Evolutionary conservation across 64 coral and sea anemone genomes (phyloP), one percentile per base, ranked within the genome.

Genomic region (Orbicella faveolata): DNA sequence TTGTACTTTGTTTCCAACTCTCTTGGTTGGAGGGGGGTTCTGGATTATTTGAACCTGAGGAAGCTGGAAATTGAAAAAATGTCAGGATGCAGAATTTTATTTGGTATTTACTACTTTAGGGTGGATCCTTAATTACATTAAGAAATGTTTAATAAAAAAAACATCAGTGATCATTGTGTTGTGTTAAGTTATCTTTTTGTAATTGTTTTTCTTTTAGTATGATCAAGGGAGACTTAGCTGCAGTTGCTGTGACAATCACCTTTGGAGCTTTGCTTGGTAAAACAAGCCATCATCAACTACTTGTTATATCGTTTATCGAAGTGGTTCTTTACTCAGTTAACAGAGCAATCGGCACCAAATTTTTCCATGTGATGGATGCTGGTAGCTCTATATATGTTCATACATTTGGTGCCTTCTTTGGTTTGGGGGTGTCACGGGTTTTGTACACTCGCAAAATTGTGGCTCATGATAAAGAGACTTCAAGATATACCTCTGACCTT

Each of bases 211-310:
- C n/a, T 17, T 73, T 92, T 75, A 98, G 96, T 73, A 92, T 98
- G 70, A 88, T 98, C 63, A 98, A 95, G 87, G 93, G 90, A 13
- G 96, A 98, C 78, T 55, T 98, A 25, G 90, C 93, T 36, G 83
- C 96, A 36, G 76, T 94, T 1, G 86, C 96, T 61, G 84, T 98
- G 37, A 75, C 90, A 0, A 72, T 98, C n/a, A 90, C 96, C 20
- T 94, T 98, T 93, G 96, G 96, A 78, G 96, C 93, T 4, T 44
- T 98, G n/a, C 93, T 98, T 68, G 96, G 96, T 21, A 94, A 95
- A 90, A 94, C 90, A 41, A 98, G 90, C 73, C 90, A 89, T 72
- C 90, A 95, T 17, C 96, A 98, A 66, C 63, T 98, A 18, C 73
- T 98, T 30, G 30, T 98, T 21, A 82, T 95, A 9, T 78, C 96